Evolutionary conservation across 2,113 vertebrate species (phyloP).

Genomic region (Xiphorhynchus elegans): DNA sequence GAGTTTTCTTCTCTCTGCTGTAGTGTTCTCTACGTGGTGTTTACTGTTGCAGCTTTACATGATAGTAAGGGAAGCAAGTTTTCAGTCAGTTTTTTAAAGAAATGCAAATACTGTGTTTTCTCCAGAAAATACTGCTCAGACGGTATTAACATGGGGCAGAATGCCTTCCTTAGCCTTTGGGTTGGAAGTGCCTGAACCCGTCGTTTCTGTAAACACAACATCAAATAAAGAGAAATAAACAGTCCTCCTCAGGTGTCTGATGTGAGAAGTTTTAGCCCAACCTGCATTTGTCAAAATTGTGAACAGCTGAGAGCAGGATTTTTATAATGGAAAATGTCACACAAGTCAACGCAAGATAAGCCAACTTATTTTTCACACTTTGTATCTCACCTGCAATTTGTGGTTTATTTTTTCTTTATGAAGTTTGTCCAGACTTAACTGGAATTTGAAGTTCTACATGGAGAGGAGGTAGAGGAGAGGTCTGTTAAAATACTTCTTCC

Average conservation of each 20-base stretch:
- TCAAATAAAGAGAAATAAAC: background rate
- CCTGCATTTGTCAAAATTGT: background rate
- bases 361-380: background rate
- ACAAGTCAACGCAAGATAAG: background rate
- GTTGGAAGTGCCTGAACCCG: background rate
- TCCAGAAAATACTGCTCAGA: background rate
- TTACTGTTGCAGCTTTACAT: background rate
- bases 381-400: background rate
- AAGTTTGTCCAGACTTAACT: background rate
- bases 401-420: background rate
- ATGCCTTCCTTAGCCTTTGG: background rate
- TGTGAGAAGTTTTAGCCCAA: background rate
- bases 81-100: background rate
- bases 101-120: background rate
- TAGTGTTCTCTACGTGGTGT: background rate
- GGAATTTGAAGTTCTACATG: background rate
- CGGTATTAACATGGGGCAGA: background rate
- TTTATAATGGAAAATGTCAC: background rate
- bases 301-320: background rate
- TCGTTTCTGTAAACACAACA: background rate
- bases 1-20: background rate
- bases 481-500: background rate
- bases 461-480: background rate
- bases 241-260: background rate
- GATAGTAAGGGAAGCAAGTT: background rate